These are phyloP conservation scores for Centrocercus urophasianus DNA, from an alignment of 2,113 vertebrate species.

Conservation along the genomic window DNA sequence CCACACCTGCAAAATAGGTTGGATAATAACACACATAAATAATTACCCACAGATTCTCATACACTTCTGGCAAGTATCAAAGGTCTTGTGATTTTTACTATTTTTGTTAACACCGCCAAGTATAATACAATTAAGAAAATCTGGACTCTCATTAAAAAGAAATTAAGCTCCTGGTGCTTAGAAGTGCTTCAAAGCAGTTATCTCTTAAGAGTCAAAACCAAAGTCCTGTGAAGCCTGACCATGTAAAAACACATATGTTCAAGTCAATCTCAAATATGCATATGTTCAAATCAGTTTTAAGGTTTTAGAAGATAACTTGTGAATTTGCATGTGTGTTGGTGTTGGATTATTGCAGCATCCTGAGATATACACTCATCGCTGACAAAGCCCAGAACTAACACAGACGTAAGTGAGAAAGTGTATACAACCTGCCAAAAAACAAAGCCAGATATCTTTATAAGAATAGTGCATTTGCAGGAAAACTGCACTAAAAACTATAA, in stretches of 20 bases:
- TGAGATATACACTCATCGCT: not conserved
- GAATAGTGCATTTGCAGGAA: not conserved
- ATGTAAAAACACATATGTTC: not conserved
- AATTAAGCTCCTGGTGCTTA: slow-evolving; percentile 27
- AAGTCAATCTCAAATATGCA: not conserved
- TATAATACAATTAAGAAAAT: slow-evolving; percentile 57
- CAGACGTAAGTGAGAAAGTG: accelerated
- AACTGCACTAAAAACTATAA: not conserved
- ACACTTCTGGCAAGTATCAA: slow-evolving; percentile 31
- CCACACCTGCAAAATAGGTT: slow-evolving; percentile 41
- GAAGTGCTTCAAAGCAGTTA: slow-evolving; percentile 34
- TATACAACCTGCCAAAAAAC: not conserved
- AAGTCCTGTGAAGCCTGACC: slow-evolving; percentile 26
- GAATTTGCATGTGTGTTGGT: not conserved
- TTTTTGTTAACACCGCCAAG: slow-evolving; percentile 44
- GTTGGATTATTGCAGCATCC: not conserved
- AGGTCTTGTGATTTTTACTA: slow-evolving; percentile 22
- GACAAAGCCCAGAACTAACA: not conserved
- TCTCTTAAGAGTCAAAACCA: slow-evolving; percentile 37
- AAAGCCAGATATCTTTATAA: not conserved
- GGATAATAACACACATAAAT: not conserved
- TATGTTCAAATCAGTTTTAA: not conserved
- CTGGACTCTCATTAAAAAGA: slow-evolving; percentile 44
- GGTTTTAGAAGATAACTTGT: not conserved
- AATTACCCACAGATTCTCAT: not conserved